These are phyloP conservation scores for Clistopyga incitator DNA, from an alignment of 2,888 invertebrate species.

Conservation along the genomic window DNA sequence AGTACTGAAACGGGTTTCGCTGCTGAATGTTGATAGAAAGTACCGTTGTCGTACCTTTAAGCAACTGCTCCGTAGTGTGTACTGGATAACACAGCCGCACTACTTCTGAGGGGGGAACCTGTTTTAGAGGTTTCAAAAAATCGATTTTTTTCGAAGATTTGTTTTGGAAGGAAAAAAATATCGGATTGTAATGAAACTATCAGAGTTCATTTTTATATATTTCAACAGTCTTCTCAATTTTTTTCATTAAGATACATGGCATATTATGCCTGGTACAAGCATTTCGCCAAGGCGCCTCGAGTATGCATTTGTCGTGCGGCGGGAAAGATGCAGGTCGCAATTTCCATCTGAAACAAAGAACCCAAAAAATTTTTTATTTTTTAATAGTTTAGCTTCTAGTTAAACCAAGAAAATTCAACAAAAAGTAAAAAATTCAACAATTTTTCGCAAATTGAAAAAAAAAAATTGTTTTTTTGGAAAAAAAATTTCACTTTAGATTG, in stretches of 20 bases:
- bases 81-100: too few species aligned
- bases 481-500: conserved; percentile 40
- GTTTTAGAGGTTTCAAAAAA: conserved; percentile 58
- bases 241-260: too few species aligned
- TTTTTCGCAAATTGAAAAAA: conserved; percentile 44
- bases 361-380: conserved; percentile 47
- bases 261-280: conserved; percentile 44
- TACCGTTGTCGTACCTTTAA: too few species aligned
- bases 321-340: conserved; percentile 61
- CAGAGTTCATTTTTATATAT: too few species aligned
- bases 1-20: too few species aligned
- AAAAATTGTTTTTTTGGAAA: conserved; percentile 21
- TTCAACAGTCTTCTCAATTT: too few species aligned
- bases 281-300: conserved; percentile 46
- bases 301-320: conserved; percentile 47
- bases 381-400: conserved; percentile 54
- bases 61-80: too few species aligned
- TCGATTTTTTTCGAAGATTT: conserved; percentile 47
- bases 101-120: conserved; percentile 33
- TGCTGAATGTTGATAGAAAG: too few species aligned
- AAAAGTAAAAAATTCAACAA: conserved; percentile 26
- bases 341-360: conserved; percentile 62
- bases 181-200: conserved; percentile 59
- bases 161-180: conserved; percentile 60
- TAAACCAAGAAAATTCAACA: conserved; percentile 56